These are phyloP conservation scores for Lacanobia wlatinum DNA, from an alignment of 2,888 invertebrate genomes.

Conservation along the genomic window DNA sequence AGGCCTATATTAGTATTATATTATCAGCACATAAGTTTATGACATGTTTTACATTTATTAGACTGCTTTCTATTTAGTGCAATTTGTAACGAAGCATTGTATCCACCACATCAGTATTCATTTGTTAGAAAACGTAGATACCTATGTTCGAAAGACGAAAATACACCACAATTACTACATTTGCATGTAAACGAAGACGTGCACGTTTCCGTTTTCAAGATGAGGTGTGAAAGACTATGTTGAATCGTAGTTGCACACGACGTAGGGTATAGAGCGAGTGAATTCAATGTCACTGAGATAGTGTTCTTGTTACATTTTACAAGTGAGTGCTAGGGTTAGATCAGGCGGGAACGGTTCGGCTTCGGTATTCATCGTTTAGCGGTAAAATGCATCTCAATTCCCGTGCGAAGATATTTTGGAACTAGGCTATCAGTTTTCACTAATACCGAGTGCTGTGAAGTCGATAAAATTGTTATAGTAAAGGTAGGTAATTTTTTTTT, in stretches of 20 bases:
- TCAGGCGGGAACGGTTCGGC: constrained; percentile 12
- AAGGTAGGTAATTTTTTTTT: constrained; percentile 34
- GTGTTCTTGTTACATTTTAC: constrained; percentile 34
- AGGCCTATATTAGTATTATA: too few species aligned
- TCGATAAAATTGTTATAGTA: constrained; percentile 30
- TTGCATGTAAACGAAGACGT: constrained; percentile 42
- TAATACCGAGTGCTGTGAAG: constrained; percentile 31
- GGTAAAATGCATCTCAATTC: constrained; percentile 43
- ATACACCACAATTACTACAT: constrained; percentile 26
- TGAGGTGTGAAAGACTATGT: constrained; percentile 25
- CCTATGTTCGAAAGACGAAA: constrained; percentile 24
- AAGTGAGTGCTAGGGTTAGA: constrained; percentile 15
- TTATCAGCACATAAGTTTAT: too few species aligned
- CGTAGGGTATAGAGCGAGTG: constrained; percentile 27
- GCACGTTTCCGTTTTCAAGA: constrained; percentile 39
- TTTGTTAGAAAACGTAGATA: constrained; percentile 9
- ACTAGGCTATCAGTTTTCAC: constrained; percentile 44
- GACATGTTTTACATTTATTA: too few species aligned
- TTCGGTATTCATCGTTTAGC: constrained; percentile 29
- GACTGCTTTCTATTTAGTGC: not conserved
- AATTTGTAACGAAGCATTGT: constrained; percentile 2
- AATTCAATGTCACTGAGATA: constrained; percentile 57
- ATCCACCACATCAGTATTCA: constrained; percentile 15
- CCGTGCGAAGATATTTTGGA: constrained; percentile 33
- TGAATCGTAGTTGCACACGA: constrained; percentile 23